Conservation (phyloP, 2,113 vertebrate species). For the Peucedramus taeniatus region DNA sequence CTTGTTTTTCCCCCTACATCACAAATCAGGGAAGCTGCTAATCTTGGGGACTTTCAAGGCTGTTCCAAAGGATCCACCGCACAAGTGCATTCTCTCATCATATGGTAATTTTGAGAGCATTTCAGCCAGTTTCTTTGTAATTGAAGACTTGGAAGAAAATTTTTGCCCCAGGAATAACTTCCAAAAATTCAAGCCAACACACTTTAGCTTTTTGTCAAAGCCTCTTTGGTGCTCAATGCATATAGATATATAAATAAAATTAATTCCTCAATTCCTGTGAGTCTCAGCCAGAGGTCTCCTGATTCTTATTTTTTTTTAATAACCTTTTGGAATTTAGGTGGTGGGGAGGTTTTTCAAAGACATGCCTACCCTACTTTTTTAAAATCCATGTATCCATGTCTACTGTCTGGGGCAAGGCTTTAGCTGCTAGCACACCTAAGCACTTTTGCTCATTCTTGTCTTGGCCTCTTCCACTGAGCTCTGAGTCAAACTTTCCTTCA, state of each 20-base stretch:
- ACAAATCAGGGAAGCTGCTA: not conserved
- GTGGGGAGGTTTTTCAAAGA: not conserved
- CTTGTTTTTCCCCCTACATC: not conserved
- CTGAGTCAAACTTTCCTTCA: not conserved
- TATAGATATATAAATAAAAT: not conserved
- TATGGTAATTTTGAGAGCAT: not conserved
- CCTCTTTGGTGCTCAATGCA: not conserved
- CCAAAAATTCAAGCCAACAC: not conserved
- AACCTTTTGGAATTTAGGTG: not conserved
- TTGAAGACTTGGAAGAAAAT: not conserved
- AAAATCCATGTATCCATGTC: not conserved
- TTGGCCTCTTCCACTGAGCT: not conserved
- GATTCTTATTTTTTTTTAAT: not conserved
- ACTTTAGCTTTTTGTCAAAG: not conserved
- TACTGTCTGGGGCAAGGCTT: not conserved
- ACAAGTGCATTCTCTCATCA: not conserved
- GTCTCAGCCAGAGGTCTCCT: not conserved
- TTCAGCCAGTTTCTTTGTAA: not conserved
- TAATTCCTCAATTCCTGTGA: not conserved
- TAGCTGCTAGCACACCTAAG: not conserved
- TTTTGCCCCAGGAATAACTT: not conserved
- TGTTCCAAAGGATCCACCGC: not conserved
- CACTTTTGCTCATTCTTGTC: not conserved
- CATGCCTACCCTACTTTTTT: not conserved
- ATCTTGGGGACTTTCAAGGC: not conserved